Evolutionary conservation across 2,888 invertebrate genomes (phyloP).

Genomic region (Gymnoscelis rufifasciata): DNA sequence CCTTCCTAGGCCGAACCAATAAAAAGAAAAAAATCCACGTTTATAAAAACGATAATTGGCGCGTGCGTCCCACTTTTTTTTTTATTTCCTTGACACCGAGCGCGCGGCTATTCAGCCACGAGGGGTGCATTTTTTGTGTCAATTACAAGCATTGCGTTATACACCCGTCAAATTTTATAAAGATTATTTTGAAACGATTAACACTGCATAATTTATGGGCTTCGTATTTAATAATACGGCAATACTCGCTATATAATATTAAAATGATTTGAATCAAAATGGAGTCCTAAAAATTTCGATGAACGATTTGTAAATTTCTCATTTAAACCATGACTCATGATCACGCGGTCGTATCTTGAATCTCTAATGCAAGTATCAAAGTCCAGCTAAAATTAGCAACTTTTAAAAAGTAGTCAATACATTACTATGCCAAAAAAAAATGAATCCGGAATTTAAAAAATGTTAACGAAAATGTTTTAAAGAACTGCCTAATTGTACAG

Average conservation of each 20-base stretch:
- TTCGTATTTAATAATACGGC: conserved; percentile 17
- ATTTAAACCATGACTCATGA: conserved; percentile 6
- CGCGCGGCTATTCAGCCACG: conserved; percentile 36
- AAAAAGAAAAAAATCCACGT: conserved; percentile 58
- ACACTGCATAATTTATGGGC: conserved; percentile 43
- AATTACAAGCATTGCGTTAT: conserved; percentile 47
- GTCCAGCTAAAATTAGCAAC: conserved; percentile 3
- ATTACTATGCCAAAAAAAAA: no score
- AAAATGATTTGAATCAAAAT: neutral
- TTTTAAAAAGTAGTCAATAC: no score
- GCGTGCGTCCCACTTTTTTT: conserved; percentile 66
- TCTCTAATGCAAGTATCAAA: conserved; percentile 10
- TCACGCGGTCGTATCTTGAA: neutral
- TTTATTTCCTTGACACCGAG: conserved; percentile 38
- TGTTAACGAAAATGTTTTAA: no score
- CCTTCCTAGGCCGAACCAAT: conserved; percentile 59
- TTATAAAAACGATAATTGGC: conserved; percentile 71
- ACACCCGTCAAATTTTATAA: conserved; percentile 57
- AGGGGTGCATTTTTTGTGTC: conserved; percentile 70
- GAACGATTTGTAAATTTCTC: no score
- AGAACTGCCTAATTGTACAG: no score
- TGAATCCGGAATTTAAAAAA: no score
- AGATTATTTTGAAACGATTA: conserved; percentile 56
- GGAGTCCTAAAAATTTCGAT: no score
- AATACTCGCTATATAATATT: neutral